Evolutionary conservation across 2,888 invertebrate species (phyloP), one percentile per base, ranked within the genome.

Genomic region (Pardosa pseudoannulata): DNA sequence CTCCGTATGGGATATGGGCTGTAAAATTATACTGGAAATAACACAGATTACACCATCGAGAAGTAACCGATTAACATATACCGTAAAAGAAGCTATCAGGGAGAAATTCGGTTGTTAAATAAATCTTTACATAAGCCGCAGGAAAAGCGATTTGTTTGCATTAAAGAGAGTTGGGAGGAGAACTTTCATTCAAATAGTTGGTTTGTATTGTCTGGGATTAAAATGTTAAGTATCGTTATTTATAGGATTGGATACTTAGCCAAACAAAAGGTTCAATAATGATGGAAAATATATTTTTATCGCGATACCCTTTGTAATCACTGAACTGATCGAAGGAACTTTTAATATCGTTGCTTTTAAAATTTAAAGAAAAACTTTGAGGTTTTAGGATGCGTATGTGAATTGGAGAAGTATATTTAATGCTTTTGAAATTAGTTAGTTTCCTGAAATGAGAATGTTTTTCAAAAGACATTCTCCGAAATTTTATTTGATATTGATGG

Each of bases 141-240:
- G 67, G 67, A 72, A 80, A 41, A 73, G 31, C 11, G 72, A 65
- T 72, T 72, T 80, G 80, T 73, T 80, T 80, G 72, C 41, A 39
- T 73, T 67, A 41, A 68, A 39, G 23, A 19, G 70, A 56, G 19
- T 78, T 78, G 36, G 9, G 31, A 19, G 6, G 19, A 9, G 19
- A 5, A 50, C 50, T 65, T 75, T 75, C 39, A 64, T 41, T 65
- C 65, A 31, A 36, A 29, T 67, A 16, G 67, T 16, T 31, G 67
- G 29, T 28, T 67, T 31, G 13, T 67, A 62, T 23, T 62, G 67
- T 11, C 16, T n/a, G 6, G 67, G 16, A 67, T 67, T 2, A 31
- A 28, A 28, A 5, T 39, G 75, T 16, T 64, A 65, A 41, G 19
- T 19, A 36, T 41, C 41, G 28, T 74, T 74, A 64, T 65, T 75